Percentiles rank a stretch among this genome's conserved stretches.
phyloP scores from a whole-genome alignment of 2,113 vertebrate genomes.

The Notarius quadriscutis region DNA sequence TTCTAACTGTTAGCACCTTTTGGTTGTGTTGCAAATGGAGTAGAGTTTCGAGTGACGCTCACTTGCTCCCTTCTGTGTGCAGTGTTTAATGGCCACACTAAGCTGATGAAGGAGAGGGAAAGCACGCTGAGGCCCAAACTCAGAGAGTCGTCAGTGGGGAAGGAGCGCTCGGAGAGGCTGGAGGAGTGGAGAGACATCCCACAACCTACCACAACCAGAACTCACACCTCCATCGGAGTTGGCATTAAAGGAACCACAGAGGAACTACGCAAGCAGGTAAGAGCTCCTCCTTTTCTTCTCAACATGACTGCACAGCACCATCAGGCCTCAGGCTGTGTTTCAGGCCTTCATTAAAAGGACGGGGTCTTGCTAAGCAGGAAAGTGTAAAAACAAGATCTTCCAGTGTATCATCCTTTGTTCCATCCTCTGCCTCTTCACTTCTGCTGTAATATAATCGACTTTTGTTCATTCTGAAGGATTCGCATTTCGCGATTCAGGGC shows the following conservation, averaged over 20 bases:
- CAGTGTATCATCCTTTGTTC: background rate
- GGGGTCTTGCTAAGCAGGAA: background rate
- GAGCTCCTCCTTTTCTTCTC: background rate
- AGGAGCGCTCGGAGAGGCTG: slow-evolving; percentile 85
- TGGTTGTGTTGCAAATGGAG: background rate
- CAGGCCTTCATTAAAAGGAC: background rate
- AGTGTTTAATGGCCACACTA: slow-evolving; percentile 91
- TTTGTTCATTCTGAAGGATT: background rate
- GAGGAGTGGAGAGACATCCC: slow-evolving; percentile 80
- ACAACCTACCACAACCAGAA: slow-evolving; percentile 77
- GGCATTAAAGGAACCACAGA: slow-evolving; percentile 84
- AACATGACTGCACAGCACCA: background rate
- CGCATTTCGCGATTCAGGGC: background rate
- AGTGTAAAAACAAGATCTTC: background rate
- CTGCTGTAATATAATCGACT: slow-evolving; percentile 9
- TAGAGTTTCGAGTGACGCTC: background rate
- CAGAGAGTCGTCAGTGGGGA: slow-evolving; percentile 63
- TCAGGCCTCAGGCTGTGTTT: background rate
- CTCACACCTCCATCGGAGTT: slow-evolving; percentile 77
- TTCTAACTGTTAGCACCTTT: too few relatives aligned
- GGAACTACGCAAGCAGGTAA: slow-evolving; percentile 92
- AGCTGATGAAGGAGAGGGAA: slow-evolving; percentile 73
- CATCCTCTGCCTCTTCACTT: background rate
- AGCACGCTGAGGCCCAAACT: slow-evolving; percentile 65
- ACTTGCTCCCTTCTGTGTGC: slow-evolving; percentile 23